Base-by-base conservation (phyloP, 2,797 vertebrate genomes). In the Sarcoramphus papa region DNA sequence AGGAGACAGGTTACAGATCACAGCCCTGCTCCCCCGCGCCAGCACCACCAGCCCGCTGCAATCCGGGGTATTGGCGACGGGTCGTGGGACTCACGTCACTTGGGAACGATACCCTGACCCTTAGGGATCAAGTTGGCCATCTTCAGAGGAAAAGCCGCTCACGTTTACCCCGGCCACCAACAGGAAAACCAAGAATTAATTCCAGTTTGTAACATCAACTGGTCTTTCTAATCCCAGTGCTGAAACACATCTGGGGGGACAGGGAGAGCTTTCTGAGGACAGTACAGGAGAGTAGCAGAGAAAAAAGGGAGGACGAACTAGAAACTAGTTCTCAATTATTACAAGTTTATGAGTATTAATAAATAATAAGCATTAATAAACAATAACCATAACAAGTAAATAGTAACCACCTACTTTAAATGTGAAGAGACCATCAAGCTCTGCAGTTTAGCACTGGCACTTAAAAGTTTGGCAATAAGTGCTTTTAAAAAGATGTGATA, bases 51-150 rank as follows among this genome's bases (percentile, higher is more conserved):
- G 35, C 45, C 50, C 4, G 0, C 67, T 17, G 77, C 9, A 0
- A n/a, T 6, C 43, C 0, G 0, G 53, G n/a, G 23, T 33, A 20
- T 10, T 21, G 2, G 1, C 1, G 0, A 79, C 0, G 3, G 25
- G 2, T 2, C 3, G 0, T 0, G 33, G 51, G 20, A 33, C 48
- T 16, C 12, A 7, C 4, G 8, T 12, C 64, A 7, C 51, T 27
- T 2, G 23, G 35, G n/a, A 60, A n/a, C 0, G n/a, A 40, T 0
- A 17, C 4, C 40, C 43, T 7, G 14, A 6, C 31, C n/a, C 62
- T 1, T 1, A 23, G 33, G 25, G 57, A 51, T 10, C 4, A 3
- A 24, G 17, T 1, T 1, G 3, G 54, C 5, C 45, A 13, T 7
- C 35, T 45, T 5, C 1, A 22, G 54, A 54, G 54, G 45, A 37